Evolutionary conservation across 2,797 vertebrate species (phyloP), one percentile per base, ranked within the genome.

Genomic region (Tragelaphus oryx): DNA sequence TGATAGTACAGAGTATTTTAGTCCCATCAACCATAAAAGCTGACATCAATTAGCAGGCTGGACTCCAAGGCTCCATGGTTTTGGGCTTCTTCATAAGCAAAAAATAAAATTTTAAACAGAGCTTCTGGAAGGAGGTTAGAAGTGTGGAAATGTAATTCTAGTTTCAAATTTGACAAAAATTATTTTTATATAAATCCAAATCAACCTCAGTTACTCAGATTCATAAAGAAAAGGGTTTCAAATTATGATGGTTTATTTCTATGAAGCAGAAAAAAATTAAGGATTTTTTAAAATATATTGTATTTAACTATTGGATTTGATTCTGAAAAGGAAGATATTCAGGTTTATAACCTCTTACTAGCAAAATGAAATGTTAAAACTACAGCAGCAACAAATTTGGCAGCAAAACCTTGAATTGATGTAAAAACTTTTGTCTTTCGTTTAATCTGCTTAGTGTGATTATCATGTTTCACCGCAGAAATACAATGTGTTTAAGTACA

Each of bases 201-300:
- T 82, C 81, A 95, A 85, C 16, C 54, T 68, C 46, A 81, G 94
- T 95, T 1, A 92, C 57, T 91, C 76, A 94, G 74, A 90, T 89
- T 97, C 93, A 82, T 48, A 96, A 93, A 22, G 55, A 52, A 96
- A 65, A 94, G 55, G 28, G 86, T 74, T 93, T 92, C 81, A 97
- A 82, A 83, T 83, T 81, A 84, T 93, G 76, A 78, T 78, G 89
- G 89, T 68, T 95, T 90, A 90, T 74, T 92, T 95, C 30, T 91
- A 54, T 82, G 83, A 85, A 82, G 8, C 33, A 96, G 80, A 52
- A 91, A 94, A 97, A 80, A 97, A 68, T 8, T 24, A 87, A 82
- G 80, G 18, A 79, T 50, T 60, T 59, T 50, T 82, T 93, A 78
- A 87, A 89, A 71, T 57, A 50, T 12, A 68, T 9, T 17, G 0